Evolutionary conservation across 2,888 invertebrate species (phyloP).

Genomic region (Lepas anatifera): DNA sequence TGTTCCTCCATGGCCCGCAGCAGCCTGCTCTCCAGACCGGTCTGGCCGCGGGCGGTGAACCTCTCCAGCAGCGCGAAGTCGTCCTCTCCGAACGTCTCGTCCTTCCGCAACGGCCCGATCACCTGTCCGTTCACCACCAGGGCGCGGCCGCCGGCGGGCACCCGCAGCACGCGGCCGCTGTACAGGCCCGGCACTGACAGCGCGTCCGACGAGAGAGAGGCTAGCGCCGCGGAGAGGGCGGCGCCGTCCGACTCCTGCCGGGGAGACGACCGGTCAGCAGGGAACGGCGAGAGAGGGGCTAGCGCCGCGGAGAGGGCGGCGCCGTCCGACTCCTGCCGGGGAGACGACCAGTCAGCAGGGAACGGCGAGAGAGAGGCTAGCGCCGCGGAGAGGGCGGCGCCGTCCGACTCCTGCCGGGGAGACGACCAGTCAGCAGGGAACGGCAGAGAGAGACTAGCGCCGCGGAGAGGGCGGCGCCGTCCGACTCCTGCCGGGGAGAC

Average conservation of each 20-base stretch:
- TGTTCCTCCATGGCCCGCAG: constrained; percentile 18
- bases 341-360: too few species aligned
- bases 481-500: too few species aligned
- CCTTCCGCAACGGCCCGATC: constrained; percentile 62
- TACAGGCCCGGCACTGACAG: not conserved
- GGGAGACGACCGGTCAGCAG: too few species aligned
- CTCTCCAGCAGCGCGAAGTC: constrained; percentile 83
- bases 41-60: constrained; percentile 28
- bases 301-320: too few species aligned
- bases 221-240: not conserved
- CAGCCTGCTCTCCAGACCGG: constrained; percentile 29
- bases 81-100: constrained; percentile 66
- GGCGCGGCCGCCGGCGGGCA: constrained; percentile 53
- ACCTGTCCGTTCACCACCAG: constrained; percentile 79
- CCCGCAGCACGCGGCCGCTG: constrained; percentile 43
- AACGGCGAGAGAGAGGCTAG: too few species aligned
- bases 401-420: too few species aligned
- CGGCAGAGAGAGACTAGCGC: too few species aligned
- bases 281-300: too few species aligned
- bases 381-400: too few species aligned
- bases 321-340: too few species aligned
- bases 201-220: not conserved
- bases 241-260: not conserved
- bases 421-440: too few species aligned
- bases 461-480: too few species aligned